Conservation (phyloP, 2,113 vertebrate species). For the Mus pahari region DNA sequence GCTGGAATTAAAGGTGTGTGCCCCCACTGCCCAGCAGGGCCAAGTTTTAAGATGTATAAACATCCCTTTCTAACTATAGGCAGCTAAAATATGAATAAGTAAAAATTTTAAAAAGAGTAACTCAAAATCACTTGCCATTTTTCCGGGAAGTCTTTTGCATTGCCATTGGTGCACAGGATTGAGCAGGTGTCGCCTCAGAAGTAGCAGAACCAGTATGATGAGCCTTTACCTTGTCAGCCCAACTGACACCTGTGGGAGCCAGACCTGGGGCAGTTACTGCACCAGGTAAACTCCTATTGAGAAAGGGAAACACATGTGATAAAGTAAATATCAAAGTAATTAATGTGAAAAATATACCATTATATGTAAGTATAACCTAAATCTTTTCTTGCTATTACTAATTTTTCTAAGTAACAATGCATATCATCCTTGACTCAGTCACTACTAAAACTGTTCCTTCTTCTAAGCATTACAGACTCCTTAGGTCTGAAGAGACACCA, state of each 20-base stretch:
- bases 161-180: slow-evolving; percentile 73
- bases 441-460: slow-evolving; percentile 5
- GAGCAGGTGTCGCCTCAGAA: slow-evolving; percentile 73
- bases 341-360: neutral
- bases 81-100: neutral
- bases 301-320: neutral
- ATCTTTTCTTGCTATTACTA: neutral
- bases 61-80: neutral
- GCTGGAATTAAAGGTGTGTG: neutral
- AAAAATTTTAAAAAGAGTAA: neutral
- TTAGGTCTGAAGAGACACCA: neutral
- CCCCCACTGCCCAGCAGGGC: neutral
- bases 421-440: neutral
- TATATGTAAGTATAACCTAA: neutral
- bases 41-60: neutral
- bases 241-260: slow-evolving; percentile 93
- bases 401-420: neutral
- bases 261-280: slow-evolving; percentile 89
- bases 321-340: slow-evolving; percentile 3
- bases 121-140: slow-evolving; percentile 85
- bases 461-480: neutral
- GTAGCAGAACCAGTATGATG: slow-evolving; percentile 87
- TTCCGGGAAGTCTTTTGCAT: slow-evolving; percentile 87
- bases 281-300: slow-evolving; percentile 89
- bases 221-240: slow-evolving; percentile 97